These are phyloP conservation scores for Mycalesis mineus DNA, from an alignment of 2,888 invertebrate genomes.

Conservation along the genomic window DNA sequence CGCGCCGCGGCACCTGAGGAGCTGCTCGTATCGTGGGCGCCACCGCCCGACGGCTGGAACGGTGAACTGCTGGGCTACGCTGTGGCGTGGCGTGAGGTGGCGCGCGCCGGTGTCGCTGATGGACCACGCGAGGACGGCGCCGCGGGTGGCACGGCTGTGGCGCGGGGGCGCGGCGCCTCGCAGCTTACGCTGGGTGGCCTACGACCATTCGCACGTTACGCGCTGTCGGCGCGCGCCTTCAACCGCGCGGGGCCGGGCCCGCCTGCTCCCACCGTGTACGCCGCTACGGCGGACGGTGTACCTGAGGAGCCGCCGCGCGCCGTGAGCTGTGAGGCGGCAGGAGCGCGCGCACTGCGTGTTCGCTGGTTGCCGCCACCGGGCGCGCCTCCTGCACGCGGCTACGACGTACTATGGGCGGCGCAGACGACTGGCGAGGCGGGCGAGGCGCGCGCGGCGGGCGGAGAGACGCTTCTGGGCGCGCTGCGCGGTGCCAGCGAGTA, in stretches of 20 bases:
- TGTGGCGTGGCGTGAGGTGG: conserved; percentile 76
- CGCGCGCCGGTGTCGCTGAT: conserved; percentile 31
- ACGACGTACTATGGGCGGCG: conserved; percentile 25
- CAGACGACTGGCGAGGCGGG: conserved; percentile 31
- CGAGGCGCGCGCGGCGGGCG: conserved; percentile 34
- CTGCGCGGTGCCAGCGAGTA: conserved; percentile 89
- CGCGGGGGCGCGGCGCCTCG: conserved; percentile 81
- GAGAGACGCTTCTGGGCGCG: conserved; percentile 80
- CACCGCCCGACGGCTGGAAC: conserved; percentile 82
- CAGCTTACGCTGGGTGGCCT: conserved; percentile 81
- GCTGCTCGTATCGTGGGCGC: conserved; percentile 84
- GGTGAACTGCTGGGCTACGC: conserved; percentile 86
- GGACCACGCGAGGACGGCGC: conserved; percentile 44
- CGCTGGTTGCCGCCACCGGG: conserved; percentile 42
- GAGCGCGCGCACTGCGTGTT: conserved; percentile 84
- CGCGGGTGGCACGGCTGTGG: conserved; percentile 49
- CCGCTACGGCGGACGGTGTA: conserved; percentile 87
- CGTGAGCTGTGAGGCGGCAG: conserved; percentile 82
- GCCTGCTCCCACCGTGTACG: conserved; percentile 82
- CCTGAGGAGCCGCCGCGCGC: conserved; percentile 84
- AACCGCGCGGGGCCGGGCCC: conserved; percentile 90
- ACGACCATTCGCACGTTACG: conserved; percentile 86
- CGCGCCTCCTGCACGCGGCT: too few relatives aligned
- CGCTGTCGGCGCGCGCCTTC: conserved; percentile 86
- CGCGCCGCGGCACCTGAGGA: conserved; percentile 82